Base-by-base conservation (phyloP, 2,888 invertebrate species). In the Scelioninae gen. 2 region DNA sequence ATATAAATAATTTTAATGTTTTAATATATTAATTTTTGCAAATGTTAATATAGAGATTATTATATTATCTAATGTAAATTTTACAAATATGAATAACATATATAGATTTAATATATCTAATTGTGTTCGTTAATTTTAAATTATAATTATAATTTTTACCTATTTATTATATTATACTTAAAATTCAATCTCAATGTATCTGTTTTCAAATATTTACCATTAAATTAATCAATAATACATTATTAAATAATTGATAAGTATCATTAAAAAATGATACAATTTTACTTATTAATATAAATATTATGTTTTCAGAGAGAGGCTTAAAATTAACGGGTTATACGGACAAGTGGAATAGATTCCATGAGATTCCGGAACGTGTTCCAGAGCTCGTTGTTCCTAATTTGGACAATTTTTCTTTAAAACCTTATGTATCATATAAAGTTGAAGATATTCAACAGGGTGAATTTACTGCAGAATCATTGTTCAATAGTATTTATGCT, bases 321-420 rank as follows among this genome's bases (percentile, higher is more conserved):
- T 46, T 65, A 19, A 72, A 60, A 28, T 5, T 7, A 48, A 53
- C 46, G 10, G 71, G 71, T 15, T 39, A 53, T 7, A 13, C 0
- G 5, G 60, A 65, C 31, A 25, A 31, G 11, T 46, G 15, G 18
- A 48, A 41, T 11, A 9, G 31, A 6, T 72, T 53, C 81, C 85
- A 91, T 0, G 79, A 84, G 10, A 87, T 98, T 2, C 93, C 94
- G 0, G 97, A 98, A 88, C 96, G 92, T 92, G 90, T 96, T 75
- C 97, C 98, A 0, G 94, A 97, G 83, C 84, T 98, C 11, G 91
- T 98, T 64, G 97, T 98, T 1, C 98, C 98, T 0, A 92, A 97
- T 85, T 87, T 99, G 18, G 91, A 89, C 75, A 91, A 89, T 77
- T 98, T 93, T 82, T 87, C 92, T 87, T 87, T 99, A 15, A 96